Evolutionary conservation across 2,797 vertebrate species (phyloP), one percentile per base, ranked within the genome.

Genomic region (Periophthalmus magnuspinnatus): DNA sequence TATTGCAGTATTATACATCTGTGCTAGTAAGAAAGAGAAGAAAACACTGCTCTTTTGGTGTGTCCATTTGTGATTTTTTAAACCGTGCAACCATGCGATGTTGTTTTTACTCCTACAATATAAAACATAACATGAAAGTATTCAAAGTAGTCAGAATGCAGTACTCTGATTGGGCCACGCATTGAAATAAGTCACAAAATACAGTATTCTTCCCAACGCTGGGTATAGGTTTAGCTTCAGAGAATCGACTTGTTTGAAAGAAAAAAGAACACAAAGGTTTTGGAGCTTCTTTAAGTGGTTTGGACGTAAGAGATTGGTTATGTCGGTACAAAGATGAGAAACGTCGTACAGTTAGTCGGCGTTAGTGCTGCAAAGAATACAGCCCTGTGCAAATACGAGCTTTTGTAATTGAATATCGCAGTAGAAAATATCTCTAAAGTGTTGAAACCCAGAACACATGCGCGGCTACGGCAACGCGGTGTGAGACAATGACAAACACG

Each of bases 401-500:
- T 14, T 38, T 5, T 16, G 5, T 63, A 24, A 63, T 48, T 32
- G 45, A 50, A 65, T 52, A 33, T n/a, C 7, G 33, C 63, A 33
- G 63, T 4, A 9, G 45, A 34, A 50, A 65, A 32, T 65, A 17
- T 50, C 47, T 65, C 16, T 50, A 50, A 65, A 47, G 61, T 45
- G 38, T 63, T 63, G 36, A 64, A 48, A 64, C 10, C 9, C 38
- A 28, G 41, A 17, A 28, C 63, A 65, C 45, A 50, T 65, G 63
- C 50, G 52, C 50, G 47, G 47, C 28, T 34, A 50, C 17, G 47
- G 47, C 28, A 14, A 24, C 19, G 6, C 36, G 5, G 6, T 67
- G 50, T 65, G 54, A 71, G 54, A 70, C 54, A 34, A 63, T 69
- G 70, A 68, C 57, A 72, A 70, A 67, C 69, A 77, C 59, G 32